Base-by-base conservation (phyloP, 2,797 vertebrate genomes). In the Melanotaenia pygmaea region DNA sequence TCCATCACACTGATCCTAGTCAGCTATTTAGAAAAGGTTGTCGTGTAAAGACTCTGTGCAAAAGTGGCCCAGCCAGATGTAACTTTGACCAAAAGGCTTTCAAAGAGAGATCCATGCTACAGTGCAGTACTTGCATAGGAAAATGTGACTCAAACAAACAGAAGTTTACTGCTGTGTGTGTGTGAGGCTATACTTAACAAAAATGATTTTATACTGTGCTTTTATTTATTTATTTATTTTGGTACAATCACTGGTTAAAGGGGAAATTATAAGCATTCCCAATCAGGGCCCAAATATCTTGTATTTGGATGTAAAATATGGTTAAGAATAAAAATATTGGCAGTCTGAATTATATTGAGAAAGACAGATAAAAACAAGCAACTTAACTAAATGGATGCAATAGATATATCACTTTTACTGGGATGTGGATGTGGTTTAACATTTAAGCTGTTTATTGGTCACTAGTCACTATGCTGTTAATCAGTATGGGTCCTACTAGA, bases 1-100 rank as follows among this genome's bases (percentile, higher is more conserved):
- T 72, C 65, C 35, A 80, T 74, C 59, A 63, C 32, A 63, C 54
- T 30, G 2, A 63, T 37, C 24, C 40, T 50, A 57, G 10, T 53
- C 45, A 40, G 43, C 34, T 26, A 45, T 75, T 53, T 50, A 0
- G 11, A 68, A 58, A 24, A 26, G 16, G 28, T 18, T 57, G 26
- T 30, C 30, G 53, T 13, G 47, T 12, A 64, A 64, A 11, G 28
- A 20, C n/a, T 50, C 5, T 7, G 11, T 7, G 54, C 5, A 37
- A 14, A 16, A 35, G 14, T 56, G n/a, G 16, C 24, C 30, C 26
- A 13, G 0, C 28, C 28, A 32, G 0, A 32, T 32, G 5, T 24
- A 57, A 40, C 53, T 56, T 40, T 40, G 10, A 30, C 34, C 2
- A 13, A 60, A 69, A 38, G 45, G 8, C 22, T 34, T 37, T 1